Conservation (phyloP, 1,140 invertebrate species). For the Carcinoscorpius rotundicauda region DNA sequence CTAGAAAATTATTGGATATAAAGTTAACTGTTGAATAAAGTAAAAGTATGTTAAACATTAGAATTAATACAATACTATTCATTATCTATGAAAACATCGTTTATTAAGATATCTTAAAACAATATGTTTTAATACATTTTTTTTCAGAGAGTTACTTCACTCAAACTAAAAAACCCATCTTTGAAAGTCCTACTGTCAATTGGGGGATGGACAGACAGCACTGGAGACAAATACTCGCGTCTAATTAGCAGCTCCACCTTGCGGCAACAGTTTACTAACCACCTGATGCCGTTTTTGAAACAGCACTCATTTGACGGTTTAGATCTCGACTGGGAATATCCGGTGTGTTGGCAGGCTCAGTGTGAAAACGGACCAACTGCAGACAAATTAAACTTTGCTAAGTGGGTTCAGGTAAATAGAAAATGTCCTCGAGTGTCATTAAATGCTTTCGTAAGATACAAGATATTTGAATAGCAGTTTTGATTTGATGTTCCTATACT, state of each 20-base stretch:
- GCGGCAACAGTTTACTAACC: constrained; percentile 55
- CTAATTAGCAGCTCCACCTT: constrained; percentile 46
- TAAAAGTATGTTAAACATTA: too few relatives aligned
- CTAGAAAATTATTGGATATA: too few relatives aligned
- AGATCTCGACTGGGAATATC: constrained; percentile 83
- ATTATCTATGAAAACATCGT: too few relatives aligned
- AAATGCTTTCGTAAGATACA: too few relatives aligned
- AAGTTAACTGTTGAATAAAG: too few relatives aligned
- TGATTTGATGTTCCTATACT: too few relatives aligned
- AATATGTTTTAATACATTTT: neutral
- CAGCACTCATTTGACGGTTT: constrained; percentile 64
- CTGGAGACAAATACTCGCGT: constrained; percentile 53
- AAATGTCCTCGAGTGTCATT: too few relatives aligned
- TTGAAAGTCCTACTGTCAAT: constrained; percentile 63
- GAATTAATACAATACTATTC: too few relatives aligned
- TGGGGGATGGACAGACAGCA: constrained; percentile 65
- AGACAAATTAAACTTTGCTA: constrained; percentile 27
- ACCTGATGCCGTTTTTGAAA: constrained; percentile 65
- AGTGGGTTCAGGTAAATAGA: too few relatives aligned
- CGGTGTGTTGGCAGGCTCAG: constrained; percentile 79
- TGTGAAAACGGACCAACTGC: constrained; percentile 61
- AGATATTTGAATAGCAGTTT: too few relatives aligned
- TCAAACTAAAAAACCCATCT: constrained; percentile 44
- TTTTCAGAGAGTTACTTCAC: constrained; percentile 43
- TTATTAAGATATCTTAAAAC: too few relatives aligned